phyloP scores from a whole-genome alignment of 2,888 invertebrate species.

The Lutraria lutraria region DNA sequence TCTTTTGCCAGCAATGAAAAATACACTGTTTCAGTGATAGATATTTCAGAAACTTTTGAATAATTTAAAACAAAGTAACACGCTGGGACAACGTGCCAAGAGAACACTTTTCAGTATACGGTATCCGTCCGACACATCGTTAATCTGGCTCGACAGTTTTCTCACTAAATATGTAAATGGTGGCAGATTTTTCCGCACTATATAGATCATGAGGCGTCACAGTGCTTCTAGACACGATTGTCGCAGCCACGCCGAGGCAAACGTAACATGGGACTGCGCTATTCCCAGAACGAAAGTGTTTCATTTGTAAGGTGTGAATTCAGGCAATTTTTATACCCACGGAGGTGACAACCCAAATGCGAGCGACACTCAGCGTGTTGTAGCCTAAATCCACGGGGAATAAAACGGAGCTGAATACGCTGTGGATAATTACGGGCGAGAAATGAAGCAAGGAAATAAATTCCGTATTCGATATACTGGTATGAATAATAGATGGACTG shows the following conservation, averaged over 20 bases:
- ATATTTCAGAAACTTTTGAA: constrained; percentile 50
- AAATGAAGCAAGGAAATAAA: constrained; percentile 42
- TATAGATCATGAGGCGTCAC: constrained; percentile 39
- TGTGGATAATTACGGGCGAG: constrained; percentile 55
- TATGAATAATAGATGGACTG: constrained; percentile 56
- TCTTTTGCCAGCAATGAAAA: constrained; percentile 39
- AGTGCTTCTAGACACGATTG: constrained; percentile 40
- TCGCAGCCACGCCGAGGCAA: constrained; percentile 34
- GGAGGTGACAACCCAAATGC: constrained; percentile 64
- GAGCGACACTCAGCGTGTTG: constrained; percentile 65
- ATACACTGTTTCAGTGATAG: constrained; percentile 29
- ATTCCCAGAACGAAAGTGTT: constrained; percentile 62
- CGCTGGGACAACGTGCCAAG: constrained; percentile 28
- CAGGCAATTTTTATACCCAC: constrained; percentile 60
- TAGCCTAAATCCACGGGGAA: constrained; percentile 52
- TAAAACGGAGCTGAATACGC: constrained; percentile 55
- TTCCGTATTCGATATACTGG: constrained; percentile 51
- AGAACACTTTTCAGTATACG: constrained; percentile 28
- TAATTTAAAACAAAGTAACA: constrained; percentile 44
- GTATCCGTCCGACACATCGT: constrained; percentile 24
- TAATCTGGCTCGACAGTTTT: constrained; percentile 43
- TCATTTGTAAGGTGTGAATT: constrained; percentile 68
- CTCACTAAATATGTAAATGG: constrained; percentile 37
- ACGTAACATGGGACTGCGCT: constrained; percentile 49
- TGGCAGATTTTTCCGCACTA: constrained; percentile 46